Evolutionary conservation across 2,888 invertebrate genomes (phyloP).

Genomic region (Lapara coniferarum): DNA sequence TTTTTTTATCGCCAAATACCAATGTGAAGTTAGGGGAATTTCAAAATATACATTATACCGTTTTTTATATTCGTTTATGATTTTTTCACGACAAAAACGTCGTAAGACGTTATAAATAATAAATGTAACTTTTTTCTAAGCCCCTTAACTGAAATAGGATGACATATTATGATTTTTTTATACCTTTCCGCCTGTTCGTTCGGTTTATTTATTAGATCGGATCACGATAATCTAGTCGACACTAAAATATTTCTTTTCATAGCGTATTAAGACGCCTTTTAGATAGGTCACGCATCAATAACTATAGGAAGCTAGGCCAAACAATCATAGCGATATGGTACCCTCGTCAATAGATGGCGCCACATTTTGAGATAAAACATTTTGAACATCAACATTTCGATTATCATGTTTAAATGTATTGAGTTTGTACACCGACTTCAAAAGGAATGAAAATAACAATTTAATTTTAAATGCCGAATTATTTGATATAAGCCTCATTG

Average conservation of each 20-base stretch:
- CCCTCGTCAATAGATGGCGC: background rate
- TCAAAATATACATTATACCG: too few species aligned
- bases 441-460: background rate
- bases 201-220: background rate
- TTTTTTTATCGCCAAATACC: too few species aligned
- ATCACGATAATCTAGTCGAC: constrained; percentile 33
- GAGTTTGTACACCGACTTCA: constrained; percentile 2
- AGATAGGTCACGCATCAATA: constrained; percentile 24
- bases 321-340: background rate
- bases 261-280: constrained; percentile 37
- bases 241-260: constrained; percentile 31
- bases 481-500: background rate
- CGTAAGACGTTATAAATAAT: too few species aligned
- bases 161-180: background rate
- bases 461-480: constrained; percentile 1
- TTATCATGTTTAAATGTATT: background rate
- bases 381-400: background rate
- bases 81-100: too few species aligned
- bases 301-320: constrained; percentile 1
- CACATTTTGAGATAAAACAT: background rate
- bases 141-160: too few species aligned
- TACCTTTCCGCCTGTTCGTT: background rate
- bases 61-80: too few species aligned
- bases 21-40: too few species aligned
- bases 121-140: too few species aligned